Base-by-base conservation (phyloP, 2,888 invertebrate genomes). In the Aphodius granarius region DNA sequence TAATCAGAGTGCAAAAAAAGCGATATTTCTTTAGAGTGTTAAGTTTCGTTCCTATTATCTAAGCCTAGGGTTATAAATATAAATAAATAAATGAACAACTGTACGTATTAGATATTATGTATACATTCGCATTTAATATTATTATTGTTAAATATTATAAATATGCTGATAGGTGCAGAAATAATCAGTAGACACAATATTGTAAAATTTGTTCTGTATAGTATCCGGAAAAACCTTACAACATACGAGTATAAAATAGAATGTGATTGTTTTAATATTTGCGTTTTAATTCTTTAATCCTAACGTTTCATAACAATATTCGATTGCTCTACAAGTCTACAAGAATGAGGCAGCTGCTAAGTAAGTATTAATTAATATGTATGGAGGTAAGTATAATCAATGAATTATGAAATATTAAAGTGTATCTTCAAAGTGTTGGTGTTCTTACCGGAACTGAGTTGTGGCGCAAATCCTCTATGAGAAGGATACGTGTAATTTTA, bases 181-280 rank as follows among this genome's bases (percentile, higher is more conserved):
- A 15, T 68, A 22, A 20, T 20, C 68, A 20, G 68, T 68, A 68
- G 68, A 68, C 68, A 43, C 43, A 79, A 78, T n/a, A n/a, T 76
- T 85, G 84, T 85, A 84, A 84, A 81, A 81, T 83, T 83, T 83
- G 84, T 84, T 85, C 85, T 84, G 83, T 83, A 83, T 84, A 83
- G 80, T 83, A 81, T 81, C 81, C 81, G 80, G 19, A 18, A 17
- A 20, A 22, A 21, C 21, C 68, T 20, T 68, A 68, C 20, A 80
- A 81, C 73, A 78, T 79, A 79, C 78, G 81, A 81, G 83, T 83
- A 66, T 83, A 83, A 84, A 83, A 79, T 84, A 84, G 83, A 83
- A 81, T 81, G 83, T 83, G 82, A 83, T 83, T 84, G 84, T 84
- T 84, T 83, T 79, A 81, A 72, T 72, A 66, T 63, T 18, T 22